These are phyloP conservation scores for Melinaea menophilus DNA, from an alignment of 2,888 invertebrate genomes.

Conservation along the genomic window DNA sequence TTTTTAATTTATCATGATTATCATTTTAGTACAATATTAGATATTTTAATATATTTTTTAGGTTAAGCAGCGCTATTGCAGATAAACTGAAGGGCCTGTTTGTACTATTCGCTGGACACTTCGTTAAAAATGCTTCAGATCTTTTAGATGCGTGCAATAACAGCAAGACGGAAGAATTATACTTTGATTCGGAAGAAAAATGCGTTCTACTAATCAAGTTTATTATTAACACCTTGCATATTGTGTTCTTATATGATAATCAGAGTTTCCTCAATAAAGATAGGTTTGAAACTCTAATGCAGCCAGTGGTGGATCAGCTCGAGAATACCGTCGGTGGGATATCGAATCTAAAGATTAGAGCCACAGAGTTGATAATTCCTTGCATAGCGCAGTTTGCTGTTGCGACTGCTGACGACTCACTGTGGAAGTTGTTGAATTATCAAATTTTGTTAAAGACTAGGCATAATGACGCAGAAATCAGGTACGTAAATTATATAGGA, in stretches of 20 bases:
- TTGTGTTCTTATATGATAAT: conserved; percentile 89
- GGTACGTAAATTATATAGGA: conserved; percentile 45
- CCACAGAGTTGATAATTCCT: conserved; percentile 81
- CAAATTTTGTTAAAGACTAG: conserved; percentile 93
- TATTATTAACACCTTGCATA: conserved; percentile 85
- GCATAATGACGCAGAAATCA: conserved; percentile 84
- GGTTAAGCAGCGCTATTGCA: conserved; percentile 86
- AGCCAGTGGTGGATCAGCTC: conserved; percentile 92
- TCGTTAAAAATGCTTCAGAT: conserved; percentile 87
- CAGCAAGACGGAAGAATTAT: conserved; percentile 72
- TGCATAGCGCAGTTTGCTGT: conserved; percentile 90
- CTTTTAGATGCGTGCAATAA: conserved; percentile 84
- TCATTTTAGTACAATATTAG: not conserved
- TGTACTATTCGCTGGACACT: conserved; percentile 91
- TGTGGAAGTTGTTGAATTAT: conserved; percentile 94
- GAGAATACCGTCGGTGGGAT: conserved; percentile 85
- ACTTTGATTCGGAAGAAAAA: conserved; percentile 76
- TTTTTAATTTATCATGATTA: not conserved
- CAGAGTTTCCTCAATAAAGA: conserved; percentile 91
- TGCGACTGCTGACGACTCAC: conserved; percentile 88
- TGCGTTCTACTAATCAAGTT: conserved; percentile 81
- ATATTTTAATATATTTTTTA: conserved; percentile 47
- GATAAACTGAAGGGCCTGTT: conserved; percentile 91
- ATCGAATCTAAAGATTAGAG: conserved; percentile 78
- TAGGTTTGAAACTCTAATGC: conserved; percentile 89